phyloP scores from a whole-genome alignment of 1,140 invertebrate species.

The Nasonia longicornis region DNA sequence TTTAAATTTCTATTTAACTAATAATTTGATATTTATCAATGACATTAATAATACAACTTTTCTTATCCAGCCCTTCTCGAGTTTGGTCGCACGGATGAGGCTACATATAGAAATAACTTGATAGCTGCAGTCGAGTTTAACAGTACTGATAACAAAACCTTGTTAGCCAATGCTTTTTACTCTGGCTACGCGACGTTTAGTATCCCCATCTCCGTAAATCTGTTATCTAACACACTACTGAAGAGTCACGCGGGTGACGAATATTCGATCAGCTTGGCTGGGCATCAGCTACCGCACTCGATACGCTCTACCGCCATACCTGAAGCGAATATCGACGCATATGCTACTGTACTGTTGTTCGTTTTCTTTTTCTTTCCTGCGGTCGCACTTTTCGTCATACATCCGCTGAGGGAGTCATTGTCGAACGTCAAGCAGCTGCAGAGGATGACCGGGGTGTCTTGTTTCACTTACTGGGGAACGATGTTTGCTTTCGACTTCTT shows the following conservation, averaged over 20 bases:
- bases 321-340: slow-evolving; percentile 40
- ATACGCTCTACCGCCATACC: slow-evolving; percentile 36
- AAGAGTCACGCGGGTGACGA: slow-evolving; percentile 55
- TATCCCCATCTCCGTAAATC: slow-evolving; percentile 61
- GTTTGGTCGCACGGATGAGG: slow-evolving; percentile 51
- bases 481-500: slow-evolving; percentile 74
- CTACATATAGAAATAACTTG: slow-evolving; percentile 58
- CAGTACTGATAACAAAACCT: slow-evolving; percentile 31
- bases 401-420: slow-evolving; percentile 62
- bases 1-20: neutral
- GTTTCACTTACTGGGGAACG: slow-evolving; percentile 73
- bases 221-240: slow-evolving; percentile 60
- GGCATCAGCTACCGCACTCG: slow-evolving; percentile 57
- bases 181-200: slow-evolving; percentile 61
- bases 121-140: slow-evolving; percentile 64
- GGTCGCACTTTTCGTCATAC: slow-evolving; percentile 55
- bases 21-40: neutral
- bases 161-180: slow-evolving; percentile 60
- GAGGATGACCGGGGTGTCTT: slow-evolving; percentile 75
- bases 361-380: slow-evolving; percentile 58
- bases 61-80: slow-evolving; percentile 54
- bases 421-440: slow-evolving; percentile 77
- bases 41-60: neutral
- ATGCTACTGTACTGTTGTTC: slow-evolving; percentile 55
- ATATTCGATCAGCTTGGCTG: slow-evolving; percentile 56